These are phyloP conservation scores for Sciurus niger DNA, from an alignment of 2,113 vertebrate genomes.

Conservation along the genomic window DNA sequence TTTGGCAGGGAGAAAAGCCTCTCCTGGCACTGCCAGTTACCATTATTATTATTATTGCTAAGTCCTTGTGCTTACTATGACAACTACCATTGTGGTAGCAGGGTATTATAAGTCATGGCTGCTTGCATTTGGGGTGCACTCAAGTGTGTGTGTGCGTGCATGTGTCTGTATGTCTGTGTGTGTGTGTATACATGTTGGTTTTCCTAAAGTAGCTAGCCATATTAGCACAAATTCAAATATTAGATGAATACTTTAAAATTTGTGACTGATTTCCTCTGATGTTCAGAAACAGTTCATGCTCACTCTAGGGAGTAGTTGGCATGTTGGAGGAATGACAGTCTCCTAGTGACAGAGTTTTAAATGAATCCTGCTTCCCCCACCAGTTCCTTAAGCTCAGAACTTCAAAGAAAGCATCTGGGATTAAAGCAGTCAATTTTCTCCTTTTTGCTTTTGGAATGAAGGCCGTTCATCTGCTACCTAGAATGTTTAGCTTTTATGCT, in stretches of 20 bases:
- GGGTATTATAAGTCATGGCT: not conserved
- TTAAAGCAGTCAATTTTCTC: not conserved
- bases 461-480: not conserved
- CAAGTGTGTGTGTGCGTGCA: not conserved
- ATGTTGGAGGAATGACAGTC: not conserved
- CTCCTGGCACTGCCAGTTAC: not conserved
- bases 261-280: not conserved
- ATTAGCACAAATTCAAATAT: slow-evolving; percentile 34
- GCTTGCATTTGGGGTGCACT: not conserved
- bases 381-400: not conserved
- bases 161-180: not conserved
- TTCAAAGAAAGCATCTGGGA: not conserved
- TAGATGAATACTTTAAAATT: slow-evolving; percentile 11
- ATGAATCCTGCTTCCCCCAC: not conserved
- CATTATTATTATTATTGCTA: not conserved
- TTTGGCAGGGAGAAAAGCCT: not conserved
- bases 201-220: slow-evolving; percentile 22
- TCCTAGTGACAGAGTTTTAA: not conserved
- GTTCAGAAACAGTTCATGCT: not conserved
- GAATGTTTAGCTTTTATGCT: not conserved
- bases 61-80: not conserved
- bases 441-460: not conserved
- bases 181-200: not conserved
- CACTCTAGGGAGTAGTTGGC: not conserved
- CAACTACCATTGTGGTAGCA: not conserved